phyloP scores from a whole-genome alignment of 2,797 vertebrate genomes.

The Myiothlypis chrysogaster region DNA sequence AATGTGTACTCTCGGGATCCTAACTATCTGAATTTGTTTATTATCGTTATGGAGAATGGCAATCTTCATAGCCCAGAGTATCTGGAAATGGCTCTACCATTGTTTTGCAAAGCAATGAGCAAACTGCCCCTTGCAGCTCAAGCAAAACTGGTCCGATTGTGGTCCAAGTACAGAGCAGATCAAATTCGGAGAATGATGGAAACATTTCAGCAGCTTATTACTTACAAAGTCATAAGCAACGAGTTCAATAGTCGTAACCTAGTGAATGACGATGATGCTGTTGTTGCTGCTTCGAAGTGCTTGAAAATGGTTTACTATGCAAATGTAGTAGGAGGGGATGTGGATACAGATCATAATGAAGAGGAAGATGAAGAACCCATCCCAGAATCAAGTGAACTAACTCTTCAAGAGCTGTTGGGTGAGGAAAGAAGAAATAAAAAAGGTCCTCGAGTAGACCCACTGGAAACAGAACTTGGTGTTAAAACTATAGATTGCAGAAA shows the following conservation, averaged over 20 bases:
- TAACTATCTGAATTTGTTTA: conserved; percentile 95
- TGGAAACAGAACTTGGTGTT: conserved; percentile 93
- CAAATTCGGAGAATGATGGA: conserved; percentile 94
- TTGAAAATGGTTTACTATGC: conserved; percentile 98
- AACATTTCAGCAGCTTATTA: conserved; percentile 98
- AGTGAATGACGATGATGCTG: conserved; percentile 93
- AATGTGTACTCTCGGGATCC: conserved; percentile 92
- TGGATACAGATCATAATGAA: conserved; percentile 90
- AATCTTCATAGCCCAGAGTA: conserved; percentile 99
- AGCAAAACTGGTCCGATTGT: conserved; percentile 87
- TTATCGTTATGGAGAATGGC: conserved; percentile 96
- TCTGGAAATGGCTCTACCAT: conserved; percentile 91
- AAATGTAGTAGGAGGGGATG: conserved; percentile 89
- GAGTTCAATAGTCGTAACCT: conserved; percentile 91
- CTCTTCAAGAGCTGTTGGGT: conserved; percentile 92
- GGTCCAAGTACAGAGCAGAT: conserved; percentile 85
- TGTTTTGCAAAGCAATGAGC: conserved; percentile 98
- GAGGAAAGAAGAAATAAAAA: conserved; percentile 95
- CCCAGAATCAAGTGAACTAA: conserved; percentile 89
- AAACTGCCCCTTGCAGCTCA: conserved; percentile 91
- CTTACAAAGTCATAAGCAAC: conserved; percentile 96
- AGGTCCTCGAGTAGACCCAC: conserved; percentile 88
- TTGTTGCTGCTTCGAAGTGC: conserved; percentile 95
- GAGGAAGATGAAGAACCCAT: conserved; percentile 94
- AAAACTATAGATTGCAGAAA: conserved; percentile 88